Conservation (phyloP, 2,113 vertebrate species). For the Capreolus pygargus region DNA sequence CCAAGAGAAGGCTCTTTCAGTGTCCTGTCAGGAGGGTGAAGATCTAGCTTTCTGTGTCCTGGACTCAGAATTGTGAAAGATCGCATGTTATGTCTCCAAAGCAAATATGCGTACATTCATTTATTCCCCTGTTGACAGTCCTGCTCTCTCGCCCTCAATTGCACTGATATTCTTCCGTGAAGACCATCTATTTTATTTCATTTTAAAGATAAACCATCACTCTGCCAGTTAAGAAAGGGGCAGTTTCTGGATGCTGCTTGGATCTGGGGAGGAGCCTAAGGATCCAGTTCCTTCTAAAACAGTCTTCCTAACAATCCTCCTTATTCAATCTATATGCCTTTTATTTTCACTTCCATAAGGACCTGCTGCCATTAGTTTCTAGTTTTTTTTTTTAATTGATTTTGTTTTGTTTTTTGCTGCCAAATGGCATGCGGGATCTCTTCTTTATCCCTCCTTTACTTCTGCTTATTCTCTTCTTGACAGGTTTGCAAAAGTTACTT, state of each 20-base stretch:
- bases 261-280: neutral
- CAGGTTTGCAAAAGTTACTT: neutral
- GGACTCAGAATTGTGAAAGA: neutral
- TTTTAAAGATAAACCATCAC: slow-evolving; percentile 27
- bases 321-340: neutral
- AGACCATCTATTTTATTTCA: neutral
- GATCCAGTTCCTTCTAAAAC: neutral
- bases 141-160: neutral
- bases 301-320: neutral
- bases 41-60: neutral
- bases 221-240: neutral
- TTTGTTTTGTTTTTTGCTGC: neutral
- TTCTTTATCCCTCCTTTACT: neutral
- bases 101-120: neutral
- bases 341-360: neutral
- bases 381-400: neutral
- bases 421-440: neutral
- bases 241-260: neutral
- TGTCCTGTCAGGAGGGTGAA: neutral
- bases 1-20: neutral
- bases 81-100: neutral
- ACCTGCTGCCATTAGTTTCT: neutral
- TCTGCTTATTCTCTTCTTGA: neutral
- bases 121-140: neutral
- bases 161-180: neutral